Percentiles rank a stretch among this genome's conserved stretches.
These are phyloP conservation scores for Enteromius paludinosus DNA, from an alignment of 2,797 vertebrate genomes.

Conservation along the genomic window DNA sequence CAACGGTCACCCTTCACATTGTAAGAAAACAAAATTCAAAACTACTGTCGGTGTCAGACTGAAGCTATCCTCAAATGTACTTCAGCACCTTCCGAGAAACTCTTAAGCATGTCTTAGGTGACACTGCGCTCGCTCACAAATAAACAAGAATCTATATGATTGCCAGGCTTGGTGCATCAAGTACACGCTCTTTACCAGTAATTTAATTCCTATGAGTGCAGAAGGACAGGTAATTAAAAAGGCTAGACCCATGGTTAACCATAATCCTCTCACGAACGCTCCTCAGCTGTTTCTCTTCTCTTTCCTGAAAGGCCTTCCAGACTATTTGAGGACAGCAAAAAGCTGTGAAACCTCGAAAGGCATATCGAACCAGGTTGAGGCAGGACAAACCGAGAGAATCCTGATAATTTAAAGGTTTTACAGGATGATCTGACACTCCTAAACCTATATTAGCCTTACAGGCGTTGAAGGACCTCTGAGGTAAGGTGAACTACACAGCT, in stretches of 20 bases:
- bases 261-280: constrained; percentile 34
- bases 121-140: neutral
- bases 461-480: neutral
- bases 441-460: constrained; percentile 37
- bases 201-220: constrained; percentile 3
- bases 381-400: constrained; percentile 28
- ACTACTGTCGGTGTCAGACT: neutral
- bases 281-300: constrained; percentile 26
- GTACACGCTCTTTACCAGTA: neutral
- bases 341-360: constrained; percentile 31
- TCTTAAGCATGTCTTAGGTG: neutral
- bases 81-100: constrained; percentile 6
- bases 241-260: constrained; percentile 18
- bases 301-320: constrained; percentile 37
- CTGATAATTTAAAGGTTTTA: constrained; percentile 39
- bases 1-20: neutral
- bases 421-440: constrained; percentile 23
- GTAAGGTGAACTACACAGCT: neutral
- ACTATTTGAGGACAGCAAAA: constrained; percentile 36
- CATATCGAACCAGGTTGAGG: constrained; percentile 35
- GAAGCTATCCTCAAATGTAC: constrained; percentile 18
- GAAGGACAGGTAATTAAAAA: constrained; percentile 28
- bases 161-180: neutral
- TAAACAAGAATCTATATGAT: neutral
- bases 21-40: neutral